These are phyloP conservation scores for Caenorhabditis plicata DNA, from an alignment of 2,888 invertebrate species.

Conservation along the genomic window DNA sequence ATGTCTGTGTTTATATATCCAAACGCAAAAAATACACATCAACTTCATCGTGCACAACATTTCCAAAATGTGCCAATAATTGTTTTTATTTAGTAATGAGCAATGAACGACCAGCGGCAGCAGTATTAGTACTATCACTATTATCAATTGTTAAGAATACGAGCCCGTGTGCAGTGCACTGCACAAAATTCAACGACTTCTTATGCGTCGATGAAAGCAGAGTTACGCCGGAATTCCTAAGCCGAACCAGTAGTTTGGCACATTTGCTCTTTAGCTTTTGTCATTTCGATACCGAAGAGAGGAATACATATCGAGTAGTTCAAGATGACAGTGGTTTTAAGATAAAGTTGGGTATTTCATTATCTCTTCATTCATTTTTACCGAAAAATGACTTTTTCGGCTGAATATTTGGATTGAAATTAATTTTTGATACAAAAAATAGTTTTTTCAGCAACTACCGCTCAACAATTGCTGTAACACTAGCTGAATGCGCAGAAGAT, in stretches of 20 bases:
- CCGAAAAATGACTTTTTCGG: too few species aligned
- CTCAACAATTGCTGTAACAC: not conserved
- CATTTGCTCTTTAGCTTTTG: conserved; percentile 5
- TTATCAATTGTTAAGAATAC: too few species aligned
- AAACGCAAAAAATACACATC: too few species aligned
- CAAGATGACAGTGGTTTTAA: conserved; percentile 1
- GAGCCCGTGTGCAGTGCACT: not conserved
- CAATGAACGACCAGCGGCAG: too few species aligned
- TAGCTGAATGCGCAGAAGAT: not conserved
- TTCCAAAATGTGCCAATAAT: too few species aligned
- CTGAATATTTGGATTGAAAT: too few species aligned
- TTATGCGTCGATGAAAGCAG: not conserved
- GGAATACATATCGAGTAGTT: conserved; percentile 1
- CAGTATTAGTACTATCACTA: too few species aligned
- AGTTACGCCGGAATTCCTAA: not conserved
- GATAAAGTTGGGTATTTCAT: not conserved
- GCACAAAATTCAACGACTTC: not conserved
- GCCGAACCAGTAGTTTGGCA: not conserved
- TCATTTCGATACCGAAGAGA: conserved; percentile 2
- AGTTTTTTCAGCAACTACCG: conserved; percentile 4
- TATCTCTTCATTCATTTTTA: too few species aligned
- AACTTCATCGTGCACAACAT: too few species aligned
- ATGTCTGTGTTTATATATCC: too few species aligned
- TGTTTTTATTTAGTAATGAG: too few species aligned
- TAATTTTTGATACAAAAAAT: too few species aligned